Evolutionary conservation across 2,888 invertebrate genomes (phyloP).

Genomic region (Gymnocheta viridis): DNA sequence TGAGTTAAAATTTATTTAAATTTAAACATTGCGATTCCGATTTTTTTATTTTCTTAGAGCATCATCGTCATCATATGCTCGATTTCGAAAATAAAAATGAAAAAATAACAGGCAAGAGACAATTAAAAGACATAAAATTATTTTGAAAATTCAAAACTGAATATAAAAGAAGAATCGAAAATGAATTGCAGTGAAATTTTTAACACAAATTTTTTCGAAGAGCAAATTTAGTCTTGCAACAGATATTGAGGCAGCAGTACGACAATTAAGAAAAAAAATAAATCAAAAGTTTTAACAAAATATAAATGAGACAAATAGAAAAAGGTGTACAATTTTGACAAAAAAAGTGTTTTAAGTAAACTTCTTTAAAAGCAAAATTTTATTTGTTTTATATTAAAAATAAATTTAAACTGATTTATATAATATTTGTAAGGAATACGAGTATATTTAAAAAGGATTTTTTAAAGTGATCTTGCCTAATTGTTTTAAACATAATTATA

Average conservation of each 20-base stretch:
- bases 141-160: conserved; percentile 36
- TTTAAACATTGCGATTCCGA: conserved; percentile 48
- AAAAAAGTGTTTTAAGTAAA: conserved; percentile 10
- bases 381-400: conserved; percentile 41
- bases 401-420: conserved; percentile 47
- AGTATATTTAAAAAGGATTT: neutral
- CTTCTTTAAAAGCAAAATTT: conserved; percentile 1
- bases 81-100: conserved; percentile 22
- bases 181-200: conserved; percentile 63
- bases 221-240: conserved; percentile 61
- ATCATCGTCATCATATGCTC: conserved; percentile 32
- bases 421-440: conserved; percentile 9
- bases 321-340: neutral
- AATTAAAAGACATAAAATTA: conserved; percentile 42
- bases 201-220: conserved; percentile 63
- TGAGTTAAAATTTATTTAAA: conserved; percentile 57
- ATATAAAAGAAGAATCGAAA: conserved; percentile 66
- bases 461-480: neutral
- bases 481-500: conserved; percentile 38
- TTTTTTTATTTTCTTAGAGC: conserved; percentile 23
- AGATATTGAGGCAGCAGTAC: conserved; percentile 58
- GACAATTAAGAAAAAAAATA: conserved; percentile 33
- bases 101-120: conserved; percentile 37
- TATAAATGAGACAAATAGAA: neutral
- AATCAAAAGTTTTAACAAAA: neutral